These are phyloP conservation scores for Hemiprocne comata DNA, from an alignment of 2,113 vertebrate genomes.

Conservation along the genomic window DNA sequence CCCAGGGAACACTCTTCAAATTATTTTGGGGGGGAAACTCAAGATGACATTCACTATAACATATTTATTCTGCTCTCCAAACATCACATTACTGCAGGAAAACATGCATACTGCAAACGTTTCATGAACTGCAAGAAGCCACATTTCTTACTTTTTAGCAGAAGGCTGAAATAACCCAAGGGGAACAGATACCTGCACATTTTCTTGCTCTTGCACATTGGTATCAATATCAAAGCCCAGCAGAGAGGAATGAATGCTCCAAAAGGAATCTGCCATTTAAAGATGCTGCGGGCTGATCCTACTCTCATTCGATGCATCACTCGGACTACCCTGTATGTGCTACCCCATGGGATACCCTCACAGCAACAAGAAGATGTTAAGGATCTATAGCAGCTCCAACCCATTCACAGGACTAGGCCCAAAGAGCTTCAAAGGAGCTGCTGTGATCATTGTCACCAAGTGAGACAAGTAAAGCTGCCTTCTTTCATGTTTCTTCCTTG, in stretches of 20 bases:
- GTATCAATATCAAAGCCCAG: not conserved
- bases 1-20: conserved; percentile 12
- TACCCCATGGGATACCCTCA: not conserved
- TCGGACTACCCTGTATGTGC: no score
- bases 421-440: not conserved
- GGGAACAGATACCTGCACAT: not conserved
- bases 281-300: not conserved
- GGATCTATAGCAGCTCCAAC: not conserved
- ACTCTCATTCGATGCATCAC: not conserved
- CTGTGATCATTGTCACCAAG: not conserved
- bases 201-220: not conserved
- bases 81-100: not conserved
- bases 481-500: not conserved
- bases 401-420: not conserved
- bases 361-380: not conserved
- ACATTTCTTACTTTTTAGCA: not conserved
- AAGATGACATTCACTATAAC: conserved; percentile 7
- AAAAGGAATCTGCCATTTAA: not conserved
- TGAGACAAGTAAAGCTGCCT: not conserved
- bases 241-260: not conserved
- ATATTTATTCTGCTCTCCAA: not conserved
- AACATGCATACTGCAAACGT: not conserved
- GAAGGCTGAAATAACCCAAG: not conserved
- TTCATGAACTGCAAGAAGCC: not conserved
- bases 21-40: conserved; percentile 40